Evolutionary conservation across 2,113 vertebrate genomes (phyloP).

Genomic region (Nesospiza acunhae): DNA sequence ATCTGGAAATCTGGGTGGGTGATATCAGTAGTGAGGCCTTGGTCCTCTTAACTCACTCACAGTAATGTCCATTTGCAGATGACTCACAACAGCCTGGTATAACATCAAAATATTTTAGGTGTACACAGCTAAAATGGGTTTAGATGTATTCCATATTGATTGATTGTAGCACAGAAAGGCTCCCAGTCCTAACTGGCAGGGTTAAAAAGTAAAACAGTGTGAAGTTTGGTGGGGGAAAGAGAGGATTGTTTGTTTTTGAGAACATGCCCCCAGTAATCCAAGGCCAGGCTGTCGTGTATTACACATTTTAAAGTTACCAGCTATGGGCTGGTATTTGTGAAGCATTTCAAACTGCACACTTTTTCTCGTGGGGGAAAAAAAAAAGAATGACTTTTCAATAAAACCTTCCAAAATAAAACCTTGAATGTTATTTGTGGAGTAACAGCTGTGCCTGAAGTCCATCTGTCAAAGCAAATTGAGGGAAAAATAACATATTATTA

Average conservation of each 20-base stretch:
- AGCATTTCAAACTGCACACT: background rate
- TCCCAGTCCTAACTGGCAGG: background rate
- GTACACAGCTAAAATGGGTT: background rate
- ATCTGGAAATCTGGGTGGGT: background rate
- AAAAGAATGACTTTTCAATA: background rate
- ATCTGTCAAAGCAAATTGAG: conserved; percentile 45
- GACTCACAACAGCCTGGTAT: background rate
- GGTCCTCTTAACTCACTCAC: background rate
- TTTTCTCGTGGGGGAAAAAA: background rate
- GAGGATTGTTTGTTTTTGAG: background rate
- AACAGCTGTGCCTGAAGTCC: background rate
- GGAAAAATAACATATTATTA: background rate
- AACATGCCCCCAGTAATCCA: background rate
- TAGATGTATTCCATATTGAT: background rate
- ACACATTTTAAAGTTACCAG: background rate
- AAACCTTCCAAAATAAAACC: background rate
- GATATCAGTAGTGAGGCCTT: background rate
- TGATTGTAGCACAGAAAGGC: background rate
- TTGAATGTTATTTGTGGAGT: background rate
- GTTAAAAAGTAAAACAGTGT: background rate
- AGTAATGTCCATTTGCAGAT: background rate
- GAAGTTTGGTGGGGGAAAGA: background rate
- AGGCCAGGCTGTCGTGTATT: background rate
- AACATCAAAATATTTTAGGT: background rate
- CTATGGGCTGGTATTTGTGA: background rate